A percentile compares a stretch with the other conserved stretches of the same genome.
Conservation (phyloP, 2,888 invertebrate genomes). For the Lepetodrilus schrolli region DNA sequence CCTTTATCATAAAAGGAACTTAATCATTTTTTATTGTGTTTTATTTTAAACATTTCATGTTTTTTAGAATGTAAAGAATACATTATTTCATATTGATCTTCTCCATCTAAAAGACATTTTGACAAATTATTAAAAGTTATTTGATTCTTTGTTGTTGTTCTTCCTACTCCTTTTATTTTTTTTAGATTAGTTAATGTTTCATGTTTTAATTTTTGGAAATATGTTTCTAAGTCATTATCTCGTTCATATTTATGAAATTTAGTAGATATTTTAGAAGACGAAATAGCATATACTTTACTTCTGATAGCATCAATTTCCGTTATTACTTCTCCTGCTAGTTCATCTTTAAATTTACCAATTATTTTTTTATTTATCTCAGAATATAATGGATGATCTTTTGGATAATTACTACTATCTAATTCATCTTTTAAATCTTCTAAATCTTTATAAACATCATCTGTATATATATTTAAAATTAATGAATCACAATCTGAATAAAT, state of each 20-base stretch:
- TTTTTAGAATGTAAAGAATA: constrained; percentile 30
- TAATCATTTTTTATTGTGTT: constrained; percentile 29
- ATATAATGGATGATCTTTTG: constrained; percentile 32
- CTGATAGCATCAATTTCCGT: constrained; percentile 32
- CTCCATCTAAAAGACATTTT: constrained; percentile 28
- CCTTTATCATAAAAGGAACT: constrained; percentile 32
- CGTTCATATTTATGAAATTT: neutral
- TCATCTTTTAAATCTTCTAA: constrained; percentile 34
- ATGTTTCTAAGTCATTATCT: neutral
- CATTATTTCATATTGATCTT: constrained; percentile 30
- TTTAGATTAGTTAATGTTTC: neutral
- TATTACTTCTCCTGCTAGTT: constrained; percentile 36
- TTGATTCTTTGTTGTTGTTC: constrained; percentile 27
- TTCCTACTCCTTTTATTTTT: constrained; percentile 34
- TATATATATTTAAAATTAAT: constrained; percentile 14
- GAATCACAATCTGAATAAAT: constrained; percentile 2
- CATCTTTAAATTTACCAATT: constrained; percentile 39
- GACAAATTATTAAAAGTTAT: constrained; percentile 19
- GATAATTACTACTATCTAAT: constrained; percentile 39
- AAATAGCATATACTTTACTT: constrained; percentile 36
- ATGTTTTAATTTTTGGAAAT: neutral
- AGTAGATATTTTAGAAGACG: neutral
- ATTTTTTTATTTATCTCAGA: constrained; percentile 36
- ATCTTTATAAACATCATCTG: constrained; percentile 35
- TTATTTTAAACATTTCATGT: constrained; percentile 36